Evolutionary conservation across 2,888 invertebrate genomes (phyloP), one percentile per base, ranked within the genome.

Genomic region (Atherix ibis): DNA sequence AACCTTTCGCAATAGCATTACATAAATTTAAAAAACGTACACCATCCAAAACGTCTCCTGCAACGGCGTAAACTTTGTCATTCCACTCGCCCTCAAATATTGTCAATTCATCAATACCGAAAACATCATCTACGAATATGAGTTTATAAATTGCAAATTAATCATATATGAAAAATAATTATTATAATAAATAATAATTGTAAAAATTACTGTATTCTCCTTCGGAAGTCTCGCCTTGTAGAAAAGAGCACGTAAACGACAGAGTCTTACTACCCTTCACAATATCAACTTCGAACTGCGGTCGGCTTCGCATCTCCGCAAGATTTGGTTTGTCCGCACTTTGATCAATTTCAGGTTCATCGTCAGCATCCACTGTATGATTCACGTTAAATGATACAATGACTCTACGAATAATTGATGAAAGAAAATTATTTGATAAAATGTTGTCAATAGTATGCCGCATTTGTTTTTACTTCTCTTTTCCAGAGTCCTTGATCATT

Each of bases 1-100:
- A 26, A 12, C 27, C 5, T 8, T 13, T 8, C 15, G 9, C 18
- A 30, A 2, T 30, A 17, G 16, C 13, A 16, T n/a, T 29, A 6
- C 12, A 9, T 8, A 29, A 29, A 29, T 29, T 16, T 5, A 29
- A 29, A 15, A 9, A 30, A 30, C 16, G 69, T 66, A 91, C 91
- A 48, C 89, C 92, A 63, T 97, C 97, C 35, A 97, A 72, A 39
- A 94, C 85, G 54, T 91, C 91, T 30, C 94, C 94, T 37, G 87
- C 82, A 5, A 94, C 89, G 4, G 87, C 78, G 49, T 89, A 88
- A 9, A 80, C 73, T 50, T 82, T 82, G 42, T 91, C 87, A 39
- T 76, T 76, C 73, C 81, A 83, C 48, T 88, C 83, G 13, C 89
- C 89, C 44, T 84, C 73, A 56, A 76, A 88, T 40, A 95, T 69